Base-by-base conservation (phyloP, 2,888 invertebrate genomes). In the Sabatieria punctata region DNA sequence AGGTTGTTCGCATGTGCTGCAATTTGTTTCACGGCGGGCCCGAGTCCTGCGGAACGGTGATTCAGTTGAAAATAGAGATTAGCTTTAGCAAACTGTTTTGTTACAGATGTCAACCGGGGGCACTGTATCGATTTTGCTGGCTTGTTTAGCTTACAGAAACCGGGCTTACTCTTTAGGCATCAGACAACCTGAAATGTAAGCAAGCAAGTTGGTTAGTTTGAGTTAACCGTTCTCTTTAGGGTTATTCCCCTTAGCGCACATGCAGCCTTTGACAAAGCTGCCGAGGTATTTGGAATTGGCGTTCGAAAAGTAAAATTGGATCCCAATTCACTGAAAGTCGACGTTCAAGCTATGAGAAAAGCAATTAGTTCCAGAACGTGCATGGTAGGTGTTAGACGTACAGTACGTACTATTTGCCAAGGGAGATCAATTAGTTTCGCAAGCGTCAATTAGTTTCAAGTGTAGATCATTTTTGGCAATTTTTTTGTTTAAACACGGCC, bases 31-130 rank as follows among this genome's bases (percentile, higher is more conserved):
- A 85, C 61, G 93, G 93, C 0, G 78, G 77, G 48, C 70, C 74
- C 0, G 67, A 75, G 26, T 72, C 80, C 48, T 88, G 88, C 68
- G 72, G 72, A 35, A 60, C 64, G 23, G 71, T 72, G 57, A 62
- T 65, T 22, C 21, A 26, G 18, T 27, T 15, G 22, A n/a, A 4
- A 24, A n/a, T 18, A 36, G 18, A 21, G 23, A 11, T 11, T 4
- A 13, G 3, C 33, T n/a, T 41, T 43, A 35, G 24, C 18, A 13
- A 30, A n/a, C n/a, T n/a, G n/a, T n/a, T n/a, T n/a, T n/a, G n/a
- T n/a, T n/a, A n/a, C 63, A 89, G 84, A 82, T 93, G 74, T 88
- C 91, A 2, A 80, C 82, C 27, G 93, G 93, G 33, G 95, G 93
- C 27, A 91, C 93, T 1, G 93, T 95, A 67, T 91, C 89, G 19